Conservation (phyloP, 2,113 vertebrate species). For the Romanogobio albipinnatus region DNA sequence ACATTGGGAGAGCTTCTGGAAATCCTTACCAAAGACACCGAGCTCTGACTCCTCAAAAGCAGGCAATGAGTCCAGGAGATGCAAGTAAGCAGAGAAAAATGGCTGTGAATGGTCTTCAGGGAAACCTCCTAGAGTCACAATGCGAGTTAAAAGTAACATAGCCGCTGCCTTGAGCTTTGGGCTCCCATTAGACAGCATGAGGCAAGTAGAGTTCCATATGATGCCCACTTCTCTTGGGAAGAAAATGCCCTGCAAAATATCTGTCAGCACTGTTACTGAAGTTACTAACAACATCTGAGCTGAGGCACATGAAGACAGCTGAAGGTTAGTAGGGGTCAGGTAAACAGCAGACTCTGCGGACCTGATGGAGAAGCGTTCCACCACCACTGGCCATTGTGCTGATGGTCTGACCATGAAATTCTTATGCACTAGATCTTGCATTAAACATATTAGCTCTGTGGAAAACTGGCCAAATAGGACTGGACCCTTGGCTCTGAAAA, state of each 20-base stretch:
- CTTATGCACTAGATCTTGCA: slow-evolving; percentile 81
- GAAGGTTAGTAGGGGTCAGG: slow-evolving; percentile 82
- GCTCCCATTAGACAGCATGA: slow-evolving; percentile 79
- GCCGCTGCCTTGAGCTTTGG: slow-evolving; percentile 75
- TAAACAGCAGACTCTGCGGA: slow-evolving; percentile 66
- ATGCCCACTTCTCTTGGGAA: slow-evolving; percentile 78
- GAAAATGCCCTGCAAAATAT: slow-evolving; percentile 79
- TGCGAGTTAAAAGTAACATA: slow-evolving; percentile 77
- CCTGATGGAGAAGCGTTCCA: slow-evolving; percentile 76
- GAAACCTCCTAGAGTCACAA: slow-evolving; percentile 84
- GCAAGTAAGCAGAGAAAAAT: slow-evolving; percentile 85
- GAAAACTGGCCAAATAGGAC: slow-evolving; percentile 82
- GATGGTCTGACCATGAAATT: slow-evolving; percentile 65
- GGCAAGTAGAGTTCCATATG: slow-evolving; percentile 86
- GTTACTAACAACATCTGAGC: slow-evolving; percentile 82
- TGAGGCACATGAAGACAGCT: slow-evolving; percentile 76
- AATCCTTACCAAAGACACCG: slow-evolving; percentile 75
- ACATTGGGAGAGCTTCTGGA: slow-evolving; percentile 79
- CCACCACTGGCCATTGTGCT: slow-evolving; percentile 79
- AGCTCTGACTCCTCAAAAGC: slow-evolving; percentile 70
- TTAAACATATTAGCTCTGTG: slow-evolving; percentile 82
- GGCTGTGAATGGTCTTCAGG: slow-evolving; percentile 79
- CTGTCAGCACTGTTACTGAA: slow-evolving; percentile 77
- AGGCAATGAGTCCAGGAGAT: slow-evolving; percentile 75
- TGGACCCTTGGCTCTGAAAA: slow-evolving; percentile 84